These are phyloP conservation scores for Xylophagus ater DNA, from an alignment of 2,888 invertebrate genomes.

Conservation along the genomic window DNA sequence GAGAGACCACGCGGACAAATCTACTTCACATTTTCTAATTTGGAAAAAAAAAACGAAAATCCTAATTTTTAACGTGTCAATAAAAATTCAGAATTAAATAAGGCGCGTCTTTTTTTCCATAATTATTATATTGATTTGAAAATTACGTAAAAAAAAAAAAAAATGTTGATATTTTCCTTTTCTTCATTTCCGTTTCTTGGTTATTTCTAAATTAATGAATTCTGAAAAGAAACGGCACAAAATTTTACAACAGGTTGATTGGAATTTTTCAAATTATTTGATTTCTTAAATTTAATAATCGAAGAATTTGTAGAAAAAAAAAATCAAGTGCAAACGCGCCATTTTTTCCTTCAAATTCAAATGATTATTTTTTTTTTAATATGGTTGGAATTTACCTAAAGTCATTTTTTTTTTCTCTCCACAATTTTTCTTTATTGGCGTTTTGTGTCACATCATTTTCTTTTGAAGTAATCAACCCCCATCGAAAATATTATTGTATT, in stretches of 20 bases:
- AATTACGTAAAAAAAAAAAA: slow-evolving; percentile 18
- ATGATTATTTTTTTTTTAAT: background rate
- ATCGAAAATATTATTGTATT: too few species aligned
- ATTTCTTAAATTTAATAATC: background rate
- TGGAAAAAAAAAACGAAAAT: slow-evolving; percentile 3
- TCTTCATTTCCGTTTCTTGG: slow-evolving; percentile 7
- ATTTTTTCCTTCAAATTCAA: slow-evolving; percentile 1
- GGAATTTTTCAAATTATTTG: background rate
- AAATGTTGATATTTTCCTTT: too few species aligned
- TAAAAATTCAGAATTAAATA: too few species aligned
- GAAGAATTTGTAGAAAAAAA: background rate
- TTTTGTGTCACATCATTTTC: slow-evolving; percentile 1
- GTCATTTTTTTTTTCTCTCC: background rate
- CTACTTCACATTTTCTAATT: background rate
- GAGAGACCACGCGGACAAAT: slow-evolving; percentile 11
- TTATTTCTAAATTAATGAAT: background rate
- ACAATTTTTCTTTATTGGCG: background rate
- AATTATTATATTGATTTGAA: slow-evolving; percentile 15
- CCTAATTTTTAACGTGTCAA: background rate
- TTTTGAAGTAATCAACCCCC: too few species aligned
- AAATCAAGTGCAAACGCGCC: slow-evolving; percentile 6
- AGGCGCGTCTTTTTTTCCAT: slow-evolving; percentile 14
- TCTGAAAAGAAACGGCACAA: background rate
- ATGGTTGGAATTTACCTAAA: background rate
- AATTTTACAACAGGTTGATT: too few species aligned